Evolutionary conservation across 2,113 vertebrate species (phyloP).

Genomic region (Alligator mississippiensis): DNA sequence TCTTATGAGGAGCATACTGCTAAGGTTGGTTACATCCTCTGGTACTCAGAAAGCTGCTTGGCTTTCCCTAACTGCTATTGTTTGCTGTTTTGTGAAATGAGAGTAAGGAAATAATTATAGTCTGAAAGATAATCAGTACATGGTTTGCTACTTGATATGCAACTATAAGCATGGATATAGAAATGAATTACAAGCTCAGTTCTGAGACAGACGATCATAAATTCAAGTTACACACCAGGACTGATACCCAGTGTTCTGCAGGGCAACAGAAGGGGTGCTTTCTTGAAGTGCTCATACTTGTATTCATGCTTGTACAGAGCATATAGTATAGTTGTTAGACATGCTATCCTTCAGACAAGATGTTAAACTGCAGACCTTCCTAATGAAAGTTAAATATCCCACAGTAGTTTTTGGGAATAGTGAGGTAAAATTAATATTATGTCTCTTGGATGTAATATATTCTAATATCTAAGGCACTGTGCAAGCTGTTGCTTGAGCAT

Average conservation of each 20-base stretch:
- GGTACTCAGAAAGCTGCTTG: background rate
- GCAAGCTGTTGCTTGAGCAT: background rate
- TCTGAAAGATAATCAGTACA: background rate
- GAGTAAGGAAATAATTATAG: background rate
- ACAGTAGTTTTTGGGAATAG: background rate
- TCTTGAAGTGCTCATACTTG: background rate
- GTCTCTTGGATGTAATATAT: accelerated
- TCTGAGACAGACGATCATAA: background rate
- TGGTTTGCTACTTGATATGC: background rate
- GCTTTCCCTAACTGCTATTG: background rate
- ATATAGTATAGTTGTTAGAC: background rate
- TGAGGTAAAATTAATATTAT: constrained; percentile 7
- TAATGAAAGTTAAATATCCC: background rate
- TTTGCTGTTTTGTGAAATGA: background rate
- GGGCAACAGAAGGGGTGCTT: background rate
- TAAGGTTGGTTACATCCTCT: background rate
- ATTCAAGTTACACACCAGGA: background rate
- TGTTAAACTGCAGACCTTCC: background rate
- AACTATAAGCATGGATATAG: background rate
- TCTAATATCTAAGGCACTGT: background rate
- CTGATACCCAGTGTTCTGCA: background rate
- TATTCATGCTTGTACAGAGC: background rate
- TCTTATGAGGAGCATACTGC: background rate
- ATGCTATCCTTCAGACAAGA: background rate
- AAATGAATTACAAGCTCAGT: background rate